A percentile compares a stretch with the other conserved stretches of the same genome.
These are phyloP conservation scores for Rhynchophorus ferrugineus DNA, from an alignment of 1,140 invertebrate species.

Conservation along the genomic window DNA sequence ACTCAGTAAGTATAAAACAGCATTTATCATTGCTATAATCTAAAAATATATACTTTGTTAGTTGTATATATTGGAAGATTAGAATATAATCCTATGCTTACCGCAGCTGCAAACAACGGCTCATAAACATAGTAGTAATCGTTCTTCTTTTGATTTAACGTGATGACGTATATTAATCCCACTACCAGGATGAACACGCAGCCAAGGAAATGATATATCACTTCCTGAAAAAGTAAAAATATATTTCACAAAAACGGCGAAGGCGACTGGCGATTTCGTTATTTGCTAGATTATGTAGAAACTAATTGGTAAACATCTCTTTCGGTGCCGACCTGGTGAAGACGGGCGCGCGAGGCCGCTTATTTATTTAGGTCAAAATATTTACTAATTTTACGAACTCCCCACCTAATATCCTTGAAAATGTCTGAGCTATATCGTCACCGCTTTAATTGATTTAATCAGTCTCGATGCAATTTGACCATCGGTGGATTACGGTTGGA, in stretches of 20 bases:
- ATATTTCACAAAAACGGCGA: background rate
- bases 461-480: too few species aligned
- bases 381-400: background rate
- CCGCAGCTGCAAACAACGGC: slow-evolving; percentile 55
- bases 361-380: too few species aligned
- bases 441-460: too few species aligned
- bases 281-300: too few species aligned
- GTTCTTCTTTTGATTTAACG: slow-evolving; percentile 45
- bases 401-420: background rate
- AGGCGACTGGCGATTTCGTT: too few species aligned
- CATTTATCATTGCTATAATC: slow-evolving; percentile 64
- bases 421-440: too few species aligned
- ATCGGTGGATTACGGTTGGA: too few species aligned
- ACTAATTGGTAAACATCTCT: too few species aligned
- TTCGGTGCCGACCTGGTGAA: too few species aligned
- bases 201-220: slow-evolving; percentile 67
- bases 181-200: slow-evolving; percentile 61
- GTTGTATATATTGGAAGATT: background rate
- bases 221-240: slow-evolving; percentile 53
- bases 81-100: slow-evolving; percentile 44
- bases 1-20: slow-evolving; percentile 64
- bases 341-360: too few species aligned
- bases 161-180: slow-evolving; percentile 55
- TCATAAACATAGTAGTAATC: slow-evolving; percentile 47
- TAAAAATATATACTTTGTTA: slow-evolving; percentile 44